Evolutionary conservation across 2,888 invertebrate species (phyloP).

Genomic region (Fissipunctia ypsillon): DNA sequence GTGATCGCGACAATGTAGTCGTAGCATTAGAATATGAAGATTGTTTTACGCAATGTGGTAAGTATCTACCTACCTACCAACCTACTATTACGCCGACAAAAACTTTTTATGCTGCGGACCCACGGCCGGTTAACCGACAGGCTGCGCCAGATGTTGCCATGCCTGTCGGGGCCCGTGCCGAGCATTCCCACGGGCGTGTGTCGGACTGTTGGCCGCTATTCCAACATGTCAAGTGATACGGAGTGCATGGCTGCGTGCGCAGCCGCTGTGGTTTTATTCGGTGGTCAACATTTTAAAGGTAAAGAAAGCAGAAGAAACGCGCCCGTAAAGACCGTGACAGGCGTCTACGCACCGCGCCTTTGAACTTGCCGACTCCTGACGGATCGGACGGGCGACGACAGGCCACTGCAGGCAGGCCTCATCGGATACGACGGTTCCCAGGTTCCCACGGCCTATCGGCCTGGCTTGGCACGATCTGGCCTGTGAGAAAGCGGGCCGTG

Average conservation of each 20-base stretch:
- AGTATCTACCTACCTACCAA: neutral
- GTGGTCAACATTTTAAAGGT: neutral
- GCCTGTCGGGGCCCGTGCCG: neutral
- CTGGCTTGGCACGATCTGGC: no score
- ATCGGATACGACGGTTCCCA: no score
- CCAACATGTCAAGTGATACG: neutral
- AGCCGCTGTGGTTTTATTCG: no score
- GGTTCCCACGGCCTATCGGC: no score
- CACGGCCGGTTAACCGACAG: neutral
- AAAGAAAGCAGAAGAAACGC: neutral
- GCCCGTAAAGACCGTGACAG: neutral
- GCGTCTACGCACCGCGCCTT: neutral
- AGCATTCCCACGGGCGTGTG: no score
- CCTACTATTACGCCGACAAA: neutral
- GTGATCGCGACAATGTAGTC: no score
- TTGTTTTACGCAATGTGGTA: neutral
- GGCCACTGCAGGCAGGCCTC: no score
- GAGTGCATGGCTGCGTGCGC: neutral
- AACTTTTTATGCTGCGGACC: neutral
- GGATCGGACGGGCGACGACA: no score
- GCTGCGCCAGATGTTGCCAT: no score
- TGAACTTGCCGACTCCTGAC: neutral
- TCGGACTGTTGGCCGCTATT: neutral
- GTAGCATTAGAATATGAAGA: neutral
- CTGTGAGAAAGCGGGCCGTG: neutral